phyloP scores from a whole-genome alignment of 2,113 vertebrate species.

The Rhabdomys dilectus region DNA sequence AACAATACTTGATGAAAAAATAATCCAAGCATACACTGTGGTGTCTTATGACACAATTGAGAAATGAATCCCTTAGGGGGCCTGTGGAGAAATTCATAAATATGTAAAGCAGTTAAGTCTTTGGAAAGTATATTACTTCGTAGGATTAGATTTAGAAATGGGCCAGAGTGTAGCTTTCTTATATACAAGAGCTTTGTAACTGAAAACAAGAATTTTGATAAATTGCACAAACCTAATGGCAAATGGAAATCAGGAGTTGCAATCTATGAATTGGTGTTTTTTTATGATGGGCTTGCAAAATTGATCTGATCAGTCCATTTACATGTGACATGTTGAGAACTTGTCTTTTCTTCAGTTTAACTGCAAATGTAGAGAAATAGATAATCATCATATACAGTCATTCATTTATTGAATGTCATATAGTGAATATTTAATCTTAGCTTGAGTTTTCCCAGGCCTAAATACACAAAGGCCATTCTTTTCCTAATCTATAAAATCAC shows the following conservation, averaged over 20 bases:
- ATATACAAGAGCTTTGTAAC: conserved; percentile 20
- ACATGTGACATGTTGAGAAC: conserved; percentile 8
- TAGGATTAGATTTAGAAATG: conserved; percentile 67
- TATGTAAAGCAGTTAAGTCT: conserved; percentile 80
- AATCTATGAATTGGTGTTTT: conserved; percentile 38
- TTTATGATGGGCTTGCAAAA: not conserved
- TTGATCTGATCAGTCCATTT: not conserved
- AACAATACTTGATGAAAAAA: conserved; percentile 82
- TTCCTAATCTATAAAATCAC: not conserved
- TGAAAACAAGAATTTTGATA: conserved; percentile 70
- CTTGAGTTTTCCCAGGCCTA: not conserved
- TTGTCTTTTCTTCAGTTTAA: conserved; percentile 39
- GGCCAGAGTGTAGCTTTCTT: conserved; percentile 45
- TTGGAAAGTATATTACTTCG: conserved; percentile 74
- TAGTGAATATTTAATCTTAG: conserved; percentile 34
- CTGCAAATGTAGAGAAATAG: not conserved
- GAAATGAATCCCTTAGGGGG: conserved; percentile 81
- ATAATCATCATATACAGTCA: not conserved
- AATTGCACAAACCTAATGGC: conserved; percentile 43
- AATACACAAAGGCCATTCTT: not conserved
- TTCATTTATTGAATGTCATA: conserved; percentile 25
- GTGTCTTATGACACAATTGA: conserved; percentile 78
- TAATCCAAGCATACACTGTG: conserved; percentile 79
- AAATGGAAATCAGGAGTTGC: conserved; percentile 62
- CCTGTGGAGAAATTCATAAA: conserved; percentile 79